Conservation (phyloP, 2,797 vertebrate genomes). For the Phataginus tetradactyla region DNA sequence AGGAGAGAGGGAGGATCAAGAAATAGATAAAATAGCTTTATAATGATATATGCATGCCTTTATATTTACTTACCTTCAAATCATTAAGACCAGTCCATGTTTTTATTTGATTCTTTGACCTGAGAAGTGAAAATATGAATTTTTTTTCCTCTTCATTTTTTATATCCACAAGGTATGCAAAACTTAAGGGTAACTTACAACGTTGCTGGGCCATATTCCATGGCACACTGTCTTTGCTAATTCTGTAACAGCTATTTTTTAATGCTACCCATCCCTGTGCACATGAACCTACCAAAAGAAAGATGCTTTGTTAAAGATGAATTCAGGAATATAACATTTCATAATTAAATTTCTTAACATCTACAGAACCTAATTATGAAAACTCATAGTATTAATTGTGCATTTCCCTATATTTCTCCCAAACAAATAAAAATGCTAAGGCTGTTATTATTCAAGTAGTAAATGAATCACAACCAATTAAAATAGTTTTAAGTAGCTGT, state of each 20-base stretch:
- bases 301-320: not conserved
- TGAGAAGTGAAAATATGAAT: conserved; percentile 88
- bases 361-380: not conserved
- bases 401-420: not conserved
- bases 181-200: conserved; percentile 83
- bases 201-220: conserved; percentile 87
- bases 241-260: conserved; percentile 89
- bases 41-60: not conserved
- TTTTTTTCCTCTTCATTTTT: conserved; percentile 86
- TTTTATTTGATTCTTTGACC: conserved; percentile 86
- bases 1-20: not conserved
- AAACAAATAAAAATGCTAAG: conserved; percentile 47
- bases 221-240: conserved; percentile 82
- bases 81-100: conserved; percentile 93
- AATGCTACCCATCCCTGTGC: conserved; percentile 89
- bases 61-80: conserved; percentile 85
- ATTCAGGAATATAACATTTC: not conserved
- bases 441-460: conserved; percentile 15
- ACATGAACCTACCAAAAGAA: conserved; percentile 87
- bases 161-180: conserved; percentile 89
- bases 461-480: conserved; percentile 37
- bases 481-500: not conserved
- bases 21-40: not conserved
- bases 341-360: not conserved
- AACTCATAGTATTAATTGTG: not conserved